Percentiles rank a stretch among this genome's conserved stretches.
Evolutionary conservation across 2,113 vertebrate species (phyloP).

Genomic region (Cygnus atratus): DNA sequence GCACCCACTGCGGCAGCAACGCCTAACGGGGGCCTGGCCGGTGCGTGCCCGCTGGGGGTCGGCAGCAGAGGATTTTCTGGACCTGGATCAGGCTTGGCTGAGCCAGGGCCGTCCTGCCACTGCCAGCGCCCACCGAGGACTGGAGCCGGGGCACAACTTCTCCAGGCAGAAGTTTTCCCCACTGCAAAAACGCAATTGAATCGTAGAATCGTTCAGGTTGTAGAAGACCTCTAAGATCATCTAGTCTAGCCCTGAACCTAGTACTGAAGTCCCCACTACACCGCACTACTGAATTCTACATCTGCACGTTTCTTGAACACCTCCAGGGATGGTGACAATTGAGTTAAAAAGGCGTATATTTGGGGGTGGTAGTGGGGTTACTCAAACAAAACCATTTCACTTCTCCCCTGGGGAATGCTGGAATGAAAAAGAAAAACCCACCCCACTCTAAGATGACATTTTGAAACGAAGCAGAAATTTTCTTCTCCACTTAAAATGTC

Average conservation of each 20-base stretch:
- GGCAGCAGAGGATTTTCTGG: not conserved
- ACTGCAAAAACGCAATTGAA: not conserved
- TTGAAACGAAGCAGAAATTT: slow-evolving; percentile 53
- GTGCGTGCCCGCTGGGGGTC: accelerated
- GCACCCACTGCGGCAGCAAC: accelerated
- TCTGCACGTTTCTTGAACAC: no score
- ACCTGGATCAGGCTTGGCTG: not conserved
- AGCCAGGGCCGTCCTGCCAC: not conserved
- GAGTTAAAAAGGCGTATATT: not conserved
- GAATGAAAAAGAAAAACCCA: not conserved
- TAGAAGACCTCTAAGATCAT: no score
- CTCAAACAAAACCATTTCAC: not conserved
- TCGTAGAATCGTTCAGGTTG: no score
- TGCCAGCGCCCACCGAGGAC: accelerated
- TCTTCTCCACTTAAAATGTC: slow-evolving; percentile 58
- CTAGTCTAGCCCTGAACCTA: no score
- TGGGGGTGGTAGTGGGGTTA: not conserved
- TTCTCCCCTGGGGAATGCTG: not conserved
- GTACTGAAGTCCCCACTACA: no score
- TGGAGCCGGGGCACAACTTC: not conserved
- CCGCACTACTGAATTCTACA: no score
- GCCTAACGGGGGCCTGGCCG: not conserved
- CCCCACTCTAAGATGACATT: slow-evolving; percentile 43
- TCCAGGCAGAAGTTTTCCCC: not conserved
- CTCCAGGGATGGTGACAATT: no score